Percentiles rank a stretch among this genome's conserved stretches.
Conservation (phyloP, 1,140 invertebrate species). For the Thaumatotibia leucotreta region DNA sequence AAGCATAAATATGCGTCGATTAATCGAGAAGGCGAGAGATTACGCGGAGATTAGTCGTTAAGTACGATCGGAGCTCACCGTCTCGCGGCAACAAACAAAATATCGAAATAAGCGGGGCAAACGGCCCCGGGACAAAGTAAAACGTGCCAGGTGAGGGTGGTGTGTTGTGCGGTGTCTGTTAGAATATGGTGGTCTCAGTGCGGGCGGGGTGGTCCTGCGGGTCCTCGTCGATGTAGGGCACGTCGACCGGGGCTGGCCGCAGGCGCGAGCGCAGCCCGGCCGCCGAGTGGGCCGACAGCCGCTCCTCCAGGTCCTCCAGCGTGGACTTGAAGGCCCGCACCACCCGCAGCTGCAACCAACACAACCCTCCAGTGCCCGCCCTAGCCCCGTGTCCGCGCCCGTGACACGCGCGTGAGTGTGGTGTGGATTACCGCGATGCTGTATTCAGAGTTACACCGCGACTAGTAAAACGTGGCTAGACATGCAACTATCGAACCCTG, state of each 20-base stretch:
- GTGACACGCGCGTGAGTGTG: conserved; percentile 47
- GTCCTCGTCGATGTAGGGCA: conserved; percentile 94
- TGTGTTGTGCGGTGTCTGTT: conserved; percentile 34
- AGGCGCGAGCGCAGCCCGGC: conserved; percentile 96
- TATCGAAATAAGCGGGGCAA: conserved; percentile 10
- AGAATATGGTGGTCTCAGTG: conserved; percentile 75
- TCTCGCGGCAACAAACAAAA: conserved; percentile 26
- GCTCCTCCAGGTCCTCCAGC: conserved; percentile 99
- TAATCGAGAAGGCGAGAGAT: conserved; percentile 23
- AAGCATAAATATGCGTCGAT: conserved; percentile 29
- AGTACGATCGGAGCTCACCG: conserved; percentile 32
- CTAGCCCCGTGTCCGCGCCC: conserved; percentile 22
- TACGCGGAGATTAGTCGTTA: conserved; percentile 32
- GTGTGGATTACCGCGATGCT: conserved; percentile 58
- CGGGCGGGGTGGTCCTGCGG: conserved; percentile 73
- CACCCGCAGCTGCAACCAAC: conserved; percentile 98
- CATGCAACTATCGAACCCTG: conserved; percentile 30
- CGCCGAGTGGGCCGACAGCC: conserved; percentile 97
- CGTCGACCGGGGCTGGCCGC: conserved; percentile 90
- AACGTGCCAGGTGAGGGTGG: not conserved
- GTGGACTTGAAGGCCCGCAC: conserved; percentile 99
- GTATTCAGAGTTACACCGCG: conserved; percentile 50
- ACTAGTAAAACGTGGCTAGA: conserved; percentile 19
- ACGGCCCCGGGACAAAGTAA: not conserved
- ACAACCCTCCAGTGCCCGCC: conserved; percentile 33